These are phyloP conservation scores for Nicator chloris DNA, from an alignment of 2,113 vertebrate genomes.

Conservation along the genomic window DNA sequence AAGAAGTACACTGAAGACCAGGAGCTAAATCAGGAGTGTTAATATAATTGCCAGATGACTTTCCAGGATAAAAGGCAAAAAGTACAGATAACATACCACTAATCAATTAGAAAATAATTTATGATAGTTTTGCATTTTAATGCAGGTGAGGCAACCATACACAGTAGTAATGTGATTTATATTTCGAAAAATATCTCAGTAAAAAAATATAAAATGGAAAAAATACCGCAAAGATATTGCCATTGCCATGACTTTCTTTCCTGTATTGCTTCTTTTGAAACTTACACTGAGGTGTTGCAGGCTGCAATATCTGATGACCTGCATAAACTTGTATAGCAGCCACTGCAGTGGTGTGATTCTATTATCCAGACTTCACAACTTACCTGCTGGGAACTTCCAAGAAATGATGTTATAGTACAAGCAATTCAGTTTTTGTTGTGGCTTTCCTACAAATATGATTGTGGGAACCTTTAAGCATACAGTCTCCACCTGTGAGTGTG, in stretches of 20 bases:
- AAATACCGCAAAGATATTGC: not conserved
- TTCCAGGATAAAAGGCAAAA: not conserved
- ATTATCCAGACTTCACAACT: slow-evolving; percentile 41
- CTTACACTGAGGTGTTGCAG: not conserved
- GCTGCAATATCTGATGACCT: slow-evolving; percentile 33
- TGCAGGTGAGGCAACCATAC: not conserved
- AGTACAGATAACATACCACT: not conserved
- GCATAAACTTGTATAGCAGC: slow-evolving; percentile 40
- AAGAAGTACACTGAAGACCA: not conserved
- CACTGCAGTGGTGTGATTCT: slow-evolving; percentile 32
- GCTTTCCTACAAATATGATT: not conserved
- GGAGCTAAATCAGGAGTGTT: not conserved
- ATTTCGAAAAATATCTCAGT: not conserved
- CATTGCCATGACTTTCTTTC: not conserved
- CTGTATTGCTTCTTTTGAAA: slow-evolving; percentile 9
- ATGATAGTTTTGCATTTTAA: not conserved
- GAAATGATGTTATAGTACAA: not conserved
- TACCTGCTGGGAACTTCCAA: slow-evolving; percentile 48
- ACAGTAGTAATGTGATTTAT: not conserved
- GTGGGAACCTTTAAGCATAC: not conserved
- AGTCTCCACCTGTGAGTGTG: not conserved
- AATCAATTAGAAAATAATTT: not conserved
- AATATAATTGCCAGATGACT: not conserved
- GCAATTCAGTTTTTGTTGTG: not conserved
- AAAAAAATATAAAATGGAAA: not conserved